Evolutionary conservation across 1,140 invertebrate species (phyloP).

Genomic region (Parapsyche elsis): DNA sequence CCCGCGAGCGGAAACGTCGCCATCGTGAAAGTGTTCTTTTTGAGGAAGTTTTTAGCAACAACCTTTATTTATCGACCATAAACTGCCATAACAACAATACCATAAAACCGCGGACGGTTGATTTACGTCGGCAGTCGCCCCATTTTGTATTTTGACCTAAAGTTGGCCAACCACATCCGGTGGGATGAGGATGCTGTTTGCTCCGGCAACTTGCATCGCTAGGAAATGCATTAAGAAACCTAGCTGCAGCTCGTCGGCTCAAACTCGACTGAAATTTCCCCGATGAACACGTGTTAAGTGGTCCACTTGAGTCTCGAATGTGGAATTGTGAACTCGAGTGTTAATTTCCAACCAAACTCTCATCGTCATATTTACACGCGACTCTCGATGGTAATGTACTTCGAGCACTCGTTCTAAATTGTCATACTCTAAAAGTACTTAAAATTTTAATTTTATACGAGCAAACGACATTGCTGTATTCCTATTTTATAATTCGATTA

Average conservation of each 20-base stretch:
- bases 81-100: slow-evolving; percentile 48
- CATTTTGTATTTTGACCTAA: neutral
- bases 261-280: neutral
- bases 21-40: slow-evolving; percentile 12
- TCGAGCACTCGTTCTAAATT: too few species aligned
- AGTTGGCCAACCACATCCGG: neutral
- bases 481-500: too few species aligned
- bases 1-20: neutral
- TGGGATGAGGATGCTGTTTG: too few species aligned
- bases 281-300: neutral
- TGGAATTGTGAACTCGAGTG: neutral
- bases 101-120: slow-evolving; percentile 35
- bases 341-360: neutral
- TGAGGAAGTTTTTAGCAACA: slow-evolving; percentile 30
- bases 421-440: too few species aligned
- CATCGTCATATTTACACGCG: neutral
- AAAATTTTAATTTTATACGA: too few species aligned
- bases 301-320: neutral
- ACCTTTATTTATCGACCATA: slow-evolving; percentile 47
- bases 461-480: too few species aligned
- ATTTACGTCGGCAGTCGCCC: slow-evolving; percentile 33
- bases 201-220: neutral
- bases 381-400: neutral
- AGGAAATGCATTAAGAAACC: neutral
- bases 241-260: too few species aligned